These are phyloP conservation scores for Xestia rhomboidea DNA, from an alignment of 2,888 invertebrate genomes.

Conservation along the genomic window DNA sequence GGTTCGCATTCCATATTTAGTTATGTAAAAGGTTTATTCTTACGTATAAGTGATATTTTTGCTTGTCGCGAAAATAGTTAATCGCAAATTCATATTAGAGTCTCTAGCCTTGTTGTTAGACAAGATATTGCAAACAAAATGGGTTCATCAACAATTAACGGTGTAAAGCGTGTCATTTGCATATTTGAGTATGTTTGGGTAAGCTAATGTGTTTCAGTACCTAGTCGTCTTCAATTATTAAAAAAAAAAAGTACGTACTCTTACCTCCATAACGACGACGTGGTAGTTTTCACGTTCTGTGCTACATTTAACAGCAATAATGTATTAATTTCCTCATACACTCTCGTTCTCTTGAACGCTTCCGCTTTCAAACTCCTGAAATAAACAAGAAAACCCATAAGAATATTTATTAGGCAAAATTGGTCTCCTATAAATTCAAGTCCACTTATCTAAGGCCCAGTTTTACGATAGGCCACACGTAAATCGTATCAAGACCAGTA, in stretches of 20 bases:
- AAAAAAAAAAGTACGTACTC: constrained; percentile 53
- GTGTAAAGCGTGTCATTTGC: neutral
- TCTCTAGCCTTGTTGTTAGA: neutral
- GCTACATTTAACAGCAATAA: constrained; percentile 76
- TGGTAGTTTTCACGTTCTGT: constrained; percentile 78
- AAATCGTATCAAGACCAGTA: neutral
- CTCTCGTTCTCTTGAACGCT: constrained; percentile 74
- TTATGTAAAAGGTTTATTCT: neutral
- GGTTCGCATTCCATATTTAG: neutral
- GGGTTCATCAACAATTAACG: neutral
- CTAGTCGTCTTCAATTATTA: neutral
- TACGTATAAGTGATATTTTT: neutral
- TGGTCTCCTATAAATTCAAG: neutral
- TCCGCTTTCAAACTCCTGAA: constrained; percentile 77
- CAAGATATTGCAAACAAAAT: neutral
- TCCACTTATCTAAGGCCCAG: neutral
- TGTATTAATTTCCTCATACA: constrained; percentile 82
- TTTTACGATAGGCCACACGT: neutral
- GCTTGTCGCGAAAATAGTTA: neutral
- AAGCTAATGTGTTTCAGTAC: neutral
- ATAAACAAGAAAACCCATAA: constrained; percentile 27
- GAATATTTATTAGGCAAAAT: neutral
- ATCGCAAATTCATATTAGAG: neutral
- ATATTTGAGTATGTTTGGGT: neutral
- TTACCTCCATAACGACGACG: constrained; percentile 83